Percentiles rank a stretch among this genome's conserved stretches.
These are phyloP conservation scores for Julus scanicus DNA, from an alignment of 2,888 invertebrate genomes.

Conservation along the genomic window DNA sequence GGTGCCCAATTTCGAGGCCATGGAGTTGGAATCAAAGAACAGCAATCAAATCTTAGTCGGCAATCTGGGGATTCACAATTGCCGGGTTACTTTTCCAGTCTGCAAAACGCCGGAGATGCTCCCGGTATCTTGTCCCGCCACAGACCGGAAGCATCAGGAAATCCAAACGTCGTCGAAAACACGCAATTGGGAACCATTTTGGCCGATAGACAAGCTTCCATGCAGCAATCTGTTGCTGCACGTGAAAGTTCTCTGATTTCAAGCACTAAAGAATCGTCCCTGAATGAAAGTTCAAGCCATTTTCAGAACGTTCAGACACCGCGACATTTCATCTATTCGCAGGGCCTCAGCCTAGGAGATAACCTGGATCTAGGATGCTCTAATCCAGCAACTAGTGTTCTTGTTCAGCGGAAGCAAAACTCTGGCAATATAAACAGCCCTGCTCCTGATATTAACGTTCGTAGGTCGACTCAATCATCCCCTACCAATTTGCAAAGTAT, in stretches of 20 bases:
- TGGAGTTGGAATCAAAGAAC: neutral
- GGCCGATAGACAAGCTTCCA: neutral
- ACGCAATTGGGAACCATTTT: neutral
- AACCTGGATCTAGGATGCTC: neutral
- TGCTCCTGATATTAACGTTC: neutral
- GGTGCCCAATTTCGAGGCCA: neutral
- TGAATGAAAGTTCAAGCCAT: neutral
- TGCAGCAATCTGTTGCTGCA: neutral
- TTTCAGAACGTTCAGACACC: neutral
- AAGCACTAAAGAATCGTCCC: neutral
- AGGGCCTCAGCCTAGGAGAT: neutral
- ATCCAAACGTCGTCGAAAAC: neutral
- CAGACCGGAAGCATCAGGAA: neutral
- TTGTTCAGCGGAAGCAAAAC: neutral
- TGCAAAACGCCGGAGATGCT: neutral
- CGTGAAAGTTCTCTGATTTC: neutral
- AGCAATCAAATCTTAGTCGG: neutral
- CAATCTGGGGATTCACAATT: neutral
- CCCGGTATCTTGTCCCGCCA: neutral
- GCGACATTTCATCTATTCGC: neutral
- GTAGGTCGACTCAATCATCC: neutral
- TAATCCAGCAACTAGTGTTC: neutral
- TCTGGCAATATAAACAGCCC: neutral
- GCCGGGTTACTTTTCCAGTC: neutral
- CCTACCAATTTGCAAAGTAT: neutral